These are phyloP conservation scores for Rhabdomys pumilio DNA, from an alignment of 2,797 vertebrate genomes.

Conservation along the genomic window DNA sequence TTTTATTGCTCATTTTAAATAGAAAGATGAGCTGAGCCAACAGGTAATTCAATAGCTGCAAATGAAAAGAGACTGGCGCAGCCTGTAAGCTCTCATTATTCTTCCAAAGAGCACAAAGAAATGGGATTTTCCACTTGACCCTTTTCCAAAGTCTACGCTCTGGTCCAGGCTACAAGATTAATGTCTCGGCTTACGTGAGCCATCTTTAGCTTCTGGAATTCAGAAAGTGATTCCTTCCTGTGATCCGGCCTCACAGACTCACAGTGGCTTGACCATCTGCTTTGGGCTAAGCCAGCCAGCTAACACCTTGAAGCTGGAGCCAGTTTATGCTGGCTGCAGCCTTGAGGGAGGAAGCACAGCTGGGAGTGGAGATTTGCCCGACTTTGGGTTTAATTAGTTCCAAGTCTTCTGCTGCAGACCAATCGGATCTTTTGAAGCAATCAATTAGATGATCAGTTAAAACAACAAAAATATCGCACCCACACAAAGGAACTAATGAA, in stretches of 20 bases:
- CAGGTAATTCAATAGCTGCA: slow-evolving; percentile 78
- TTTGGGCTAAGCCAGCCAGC: background rate
- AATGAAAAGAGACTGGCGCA: slow-evolving; percentile 70
- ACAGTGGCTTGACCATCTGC: slow-evolving; percentile 36
- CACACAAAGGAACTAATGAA: slow-evolving; percentile 60
- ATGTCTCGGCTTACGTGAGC: slow-evolving; percentile 24
- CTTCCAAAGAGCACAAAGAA: slow-evolving; percentile 67
- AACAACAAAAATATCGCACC: slow-evolving; percentile 68
- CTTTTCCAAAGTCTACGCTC: slow-evolving; percentile 49
- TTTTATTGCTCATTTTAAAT: slow-evolving; percentile 82
- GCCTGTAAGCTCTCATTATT: slow-evolving; percentile 53
- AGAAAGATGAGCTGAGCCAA: slow-evolving; percentile 77
- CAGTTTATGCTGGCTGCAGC: background rate
- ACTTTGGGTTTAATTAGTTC: slow-evolving; percentile 66
- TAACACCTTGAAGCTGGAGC: background rate
- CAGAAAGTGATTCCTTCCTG: slow-evolving; percentile 20
- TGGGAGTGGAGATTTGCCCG: slow-evolving; percentile 20
- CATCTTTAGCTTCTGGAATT: slow-evolving; percentile 64
- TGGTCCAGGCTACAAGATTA: slow-evolving; percentile 54
- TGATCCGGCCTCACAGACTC: background rate
- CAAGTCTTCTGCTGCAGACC: slow-evolving; percentile 58
- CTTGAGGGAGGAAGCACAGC: background rate
- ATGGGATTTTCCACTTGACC: slow-evolving; percentile 71
- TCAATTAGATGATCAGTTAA: slow-evolving; percentile 85
- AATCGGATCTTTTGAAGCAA: slow-evolving; percentile 79